Percentiles rank a stretch among this genome's conserved stretches.
phyloP scores from a whole-genome alignment of 1,140 invertebrate species.

The Meloidogyne floridensis region DNA sequence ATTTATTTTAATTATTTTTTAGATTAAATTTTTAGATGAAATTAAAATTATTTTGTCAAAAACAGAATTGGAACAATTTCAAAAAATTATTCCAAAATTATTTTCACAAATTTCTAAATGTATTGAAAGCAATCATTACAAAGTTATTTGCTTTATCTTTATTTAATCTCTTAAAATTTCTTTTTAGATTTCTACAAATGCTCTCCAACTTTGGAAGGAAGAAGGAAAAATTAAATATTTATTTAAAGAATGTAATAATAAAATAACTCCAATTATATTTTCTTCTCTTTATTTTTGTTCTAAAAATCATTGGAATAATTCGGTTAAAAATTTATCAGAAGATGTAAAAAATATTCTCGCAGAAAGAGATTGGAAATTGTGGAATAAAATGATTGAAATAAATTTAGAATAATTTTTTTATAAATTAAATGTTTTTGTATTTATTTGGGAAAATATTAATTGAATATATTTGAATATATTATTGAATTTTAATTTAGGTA shows the following conservation, averaged over 20 bases:
- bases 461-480: too few species aligned
- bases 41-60: background rate
- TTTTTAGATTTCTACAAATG: conserved; percentile 3
- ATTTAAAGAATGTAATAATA: background rate
- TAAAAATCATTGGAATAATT: conserved; percentile 24
- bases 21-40: conserved; percentile 22
- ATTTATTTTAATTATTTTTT: background rate
- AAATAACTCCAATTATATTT: conserved; percentile 14
- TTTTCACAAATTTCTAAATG: conserved; percentile 22
- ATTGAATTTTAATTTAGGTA: too few species aligned
- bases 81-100: background rate
- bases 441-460: too few species aligned
- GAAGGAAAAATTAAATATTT: conserved; percentile 8
- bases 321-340: background rate
- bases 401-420: conserved; percentile 3
- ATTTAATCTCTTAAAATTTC: background rate
- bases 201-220: conserved; percentile 23
- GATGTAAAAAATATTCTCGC: conserved; percentile 19
- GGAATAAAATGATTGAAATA: background rate
- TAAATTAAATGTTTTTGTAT: too few species aligned
- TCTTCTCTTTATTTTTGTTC: background rate
- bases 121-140: conserved; percentile 16
- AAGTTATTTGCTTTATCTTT: background rate
- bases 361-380: conserved; percentile 24
- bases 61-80: conserved; percentile 11